phyloP scores from a whole-genome alignment of 2,797 vertebrate species.

The Myoxocephalus aenaeus region DNA sequence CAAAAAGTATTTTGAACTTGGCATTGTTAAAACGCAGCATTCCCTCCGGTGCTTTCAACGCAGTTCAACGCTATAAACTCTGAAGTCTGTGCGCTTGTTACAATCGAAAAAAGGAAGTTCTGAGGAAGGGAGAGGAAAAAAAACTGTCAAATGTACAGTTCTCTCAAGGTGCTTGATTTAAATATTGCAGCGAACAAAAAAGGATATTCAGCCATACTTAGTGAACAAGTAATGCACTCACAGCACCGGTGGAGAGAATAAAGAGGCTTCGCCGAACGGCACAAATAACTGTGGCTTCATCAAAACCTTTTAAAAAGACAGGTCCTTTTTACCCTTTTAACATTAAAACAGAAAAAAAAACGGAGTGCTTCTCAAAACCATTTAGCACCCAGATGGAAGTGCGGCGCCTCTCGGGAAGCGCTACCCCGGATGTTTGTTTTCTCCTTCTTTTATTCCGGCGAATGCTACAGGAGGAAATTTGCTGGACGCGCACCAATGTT shows the following conservation, averaged over 20 bases:
- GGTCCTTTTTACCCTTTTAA: conserved; percentile 41
- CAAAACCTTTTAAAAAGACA: conserved; percentile 47
- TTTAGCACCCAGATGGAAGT: conserved; percentile 53
- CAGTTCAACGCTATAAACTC: conserved; percentile 22
- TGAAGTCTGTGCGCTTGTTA: conserved; percentile 9
- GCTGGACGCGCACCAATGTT: conserved; percentile 39
- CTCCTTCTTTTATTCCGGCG: background rate
- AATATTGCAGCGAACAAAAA: conserved; percentile 57
- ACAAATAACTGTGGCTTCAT: conserved; percentile 15
- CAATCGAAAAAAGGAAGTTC: conserved; percentile 15
- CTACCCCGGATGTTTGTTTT: conserved; percentile 16
- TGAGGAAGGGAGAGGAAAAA: background rate
- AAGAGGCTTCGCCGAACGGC: conserved; percentile 41
- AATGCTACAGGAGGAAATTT: conserved; percentile 26
- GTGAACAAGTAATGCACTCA: conserved; percentile 42
- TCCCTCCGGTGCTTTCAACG: conserved; percentile 13
- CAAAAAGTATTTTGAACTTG: background rate
- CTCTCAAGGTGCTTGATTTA: conserved; percentile 53
- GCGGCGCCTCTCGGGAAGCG: conserved; percentile 26
- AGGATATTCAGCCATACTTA: conserved; percentile 42
- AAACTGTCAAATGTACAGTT: conserved; percentile 25
- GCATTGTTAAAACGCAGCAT: conserved; percentile 25
- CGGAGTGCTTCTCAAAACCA: conserved; percentile 50
- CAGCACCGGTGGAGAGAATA: conserved; percentile 4
- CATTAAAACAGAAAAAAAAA: conserved; percentile 14